Evolutionary conservation across 1,140 invertebrate species (phyloP), one percentile per base, ranked within the genome.

Genomic region (Lepeophtheirus salmonis): DNA sequence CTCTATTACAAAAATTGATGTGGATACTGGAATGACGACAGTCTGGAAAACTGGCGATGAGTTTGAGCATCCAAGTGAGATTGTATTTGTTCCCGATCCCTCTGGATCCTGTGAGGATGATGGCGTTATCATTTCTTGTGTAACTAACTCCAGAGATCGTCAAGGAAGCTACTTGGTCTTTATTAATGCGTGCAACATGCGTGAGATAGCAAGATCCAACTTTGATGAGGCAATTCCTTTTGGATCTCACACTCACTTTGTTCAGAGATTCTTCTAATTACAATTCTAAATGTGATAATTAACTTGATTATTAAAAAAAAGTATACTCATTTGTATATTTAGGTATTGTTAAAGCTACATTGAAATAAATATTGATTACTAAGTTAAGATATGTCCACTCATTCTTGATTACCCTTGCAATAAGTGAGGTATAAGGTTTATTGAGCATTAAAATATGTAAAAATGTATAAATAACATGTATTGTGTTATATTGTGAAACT

Each of bases 171-270:
- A 20, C 14, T 16, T 54, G 3, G 52, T 54, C 52, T 54, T 54
- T 14, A n/a, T 54, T 16, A 22, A 54, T 54, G 52, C 52, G 3
- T 20, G 52, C 18, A 54, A 17, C 52, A 54, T 54, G 52, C n/a
- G 2, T 2, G 52, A 54, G 22, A 22, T 54, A 22, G 52, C 52
- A 3, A 54, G 52, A 14, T 2, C 2, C 21, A 54, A 54, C 2
- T 54, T 54, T 16, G 52, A 54, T 54, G 52, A 54, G 3, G 23
- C 52, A 2, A 54, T 54, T 54, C 16, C 52, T 14, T 54, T 54
- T 22, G 52, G 17, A 16, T 20, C 17, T 22, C 52, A 54, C 14
- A 22, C 52, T 2, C n/a, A n/a, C n/a, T n/a, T n/a, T n/a, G n/a
- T n/a, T n/a, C n/a, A n/a, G n/a, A n/a, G n/a, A n/a, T n/a, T n/a